Base-by-base conservation (phyloP, 2,113 vertebrate species). In the Tursiops truncatus region DNA sequence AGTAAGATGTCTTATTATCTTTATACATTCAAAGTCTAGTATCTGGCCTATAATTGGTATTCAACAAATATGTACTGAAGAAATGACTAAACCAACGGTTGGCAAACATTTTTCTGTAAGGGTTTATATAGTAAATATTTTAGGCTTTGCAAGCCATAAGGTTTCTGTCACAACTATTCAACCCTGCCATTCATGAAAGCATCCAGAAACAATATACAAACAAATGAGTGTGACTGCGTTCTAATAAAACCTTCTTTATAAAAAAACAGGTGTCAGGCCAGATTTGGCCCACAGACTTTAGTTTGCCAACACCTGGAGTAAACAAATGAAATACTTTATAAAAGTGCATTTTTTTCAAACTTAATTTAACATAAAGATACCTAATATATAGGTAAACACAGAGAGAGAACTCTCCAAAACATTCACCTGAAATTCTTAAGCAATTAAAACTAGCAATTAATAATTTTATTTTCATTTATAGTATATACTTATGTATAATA, bases 371-470 rank as follows among this genome's bases (percentile, higher is more conserved):
- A 73, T 79, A 93, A 83, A 93, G 63, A 89, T 80, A 92, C 8
- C 47, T 95, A 81, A 77, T 23, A 89, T 20, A 77, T 62, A 8
- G 58, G 2, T 85, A 85, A 88, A 91, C 50, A 74, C 20, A 83
- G 4, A 76, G 8, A 76, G 5, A 73, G 23, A 65, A 2, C 33
- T 77, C 44, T 80, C 62, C 26, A 60, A 65, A 93, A 91, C 1
- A 81, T 74, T 94, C 92, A 81, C 4, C 33, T 85, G n/a, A 93
- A 90, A 84, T 63, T 60, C 38, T 70, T 96, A 41, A 87, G 23
- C 31, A 84, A 81, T 58, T 76, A 95, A 96, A 95, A 68, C 18
- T 47, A 92, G 41, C 31, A 65, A 96, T 88, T 93, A 92, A 85
- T 56, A 90, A 85, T 56, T 92, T 62, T 56, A 41, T 91, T 73